Evolutionary conservation across 2,888 invertebrate species (phyloP), one percentile per base, ranked within the genome.

Genomic region (Periphyllus acericola): DNA sequence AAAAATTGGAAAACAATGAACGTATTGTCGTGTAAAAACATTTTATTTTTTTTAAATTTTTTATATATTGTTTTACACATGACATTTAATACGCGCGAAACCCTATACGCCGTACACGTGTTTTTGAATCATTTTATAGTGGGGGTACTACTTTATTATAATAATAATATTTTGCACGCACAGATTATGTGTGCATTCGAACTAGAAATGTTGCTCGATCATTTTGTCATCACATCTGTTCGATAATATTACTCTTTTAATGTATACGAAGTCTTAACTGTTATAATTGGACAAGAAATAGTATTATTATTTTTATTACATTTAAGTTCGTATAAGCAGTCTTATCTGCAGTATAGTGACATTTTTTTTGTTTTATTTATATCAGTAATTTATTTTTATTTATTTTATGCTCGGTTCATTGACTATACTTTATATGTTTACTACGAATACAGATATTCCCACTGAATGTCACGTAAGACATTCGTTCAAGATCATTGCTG

Each of bases 71-170:
- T 84, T 75, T 84, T 84, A 84, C 84, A 74, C 76, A 40, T 60
- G 84, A 76, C 29, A 84, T 84, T 84, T 46, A 84, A 84, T 84
- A 84, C 55, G 32, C 36, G 32, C 40, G 84, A 76, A 84, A 84
- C 84, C 46, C n/a, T 84, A 84, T 84, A 32, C n/a, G 0, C 17
- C 52, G 36, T 75, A 60, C 75, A 84, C 75, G 84, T 84, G 75
- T 84, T n/a, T 84, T 84, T 84, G 25, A 76, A 76, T 76, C n/a
- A 66, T 34, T 36, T 66, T 32, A n/a, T n/a, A 76, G 60, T 74
- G 76, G 66, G 75, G 81, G 36, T 75, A 52, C 21, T 29, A 79
- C 60, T 25, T 9, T 75, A 66, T 84, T 76, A 46, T 40, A 21
- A 21, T 60, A 21, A n/a, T 29, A 46, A 46, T 76, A 40, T 84